Evolutionary conservation across 2,113 vertebrate genomes (phyloP), one percentile per base, ranked within the genome.

Genomic region (Calidris pygmaea): DNA sequence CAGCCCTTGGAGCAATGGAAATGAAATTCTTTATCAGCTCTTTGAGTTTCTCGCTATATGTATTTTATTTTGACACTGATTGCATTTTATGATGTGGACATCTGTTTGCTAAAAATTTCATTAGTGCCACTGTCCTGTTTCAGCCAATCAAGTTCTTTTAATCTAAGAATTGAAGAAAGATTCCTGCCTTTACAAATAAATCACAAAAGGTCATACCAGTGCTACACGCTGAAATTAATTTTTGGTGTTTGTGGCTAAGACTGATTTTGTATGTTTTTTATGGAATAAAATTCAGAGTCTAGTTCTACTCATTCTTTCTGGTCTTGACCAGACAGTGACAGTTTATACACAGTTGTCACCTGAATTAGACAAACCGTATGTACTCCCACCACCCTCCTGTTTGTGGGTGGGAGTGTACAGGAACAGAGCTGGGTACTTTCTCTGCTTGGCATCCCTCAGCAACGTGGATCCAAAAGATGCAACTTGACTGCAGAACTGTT

Each of bases 281-380:
- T 65, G 55, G 72, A 79, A 79, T 59, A 65, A 74, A 90, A 73
- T 52, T 74, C 55, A 77, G 70, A 66, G 43, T 26, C 50, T 90
- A 32, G n/a, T 92, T 93, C 41, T 68, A 74, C 22, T 50, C 30
- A 34, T 77, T 84, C 47, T 86, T 93, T 95, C 83, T 95, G 86
- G 41, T 73, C 85, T 86, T 93, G 93, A 95, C 93, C 86, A 89
- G 86, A 50, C 79, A 67, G 55, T 90, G 89, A 86, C 59, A 93
- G 89, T 95, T 93, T 95, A 77, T 88, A 76, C 41, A 92, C 55
- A 74, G n/a, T 59, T 96, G 86, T 93, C 79, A 80, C 41, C 72
- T 93, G 85, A 77, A 70, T 90, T 95, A 80, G 72, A 65, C 67
- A 90, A 91, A 95, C 72, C 22, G 3, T 90, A 92, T 88, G 78